Base-by-base conservation (phyloP, 2,113 vertebrate species). In the Fulmarus glacialis region DNA sequence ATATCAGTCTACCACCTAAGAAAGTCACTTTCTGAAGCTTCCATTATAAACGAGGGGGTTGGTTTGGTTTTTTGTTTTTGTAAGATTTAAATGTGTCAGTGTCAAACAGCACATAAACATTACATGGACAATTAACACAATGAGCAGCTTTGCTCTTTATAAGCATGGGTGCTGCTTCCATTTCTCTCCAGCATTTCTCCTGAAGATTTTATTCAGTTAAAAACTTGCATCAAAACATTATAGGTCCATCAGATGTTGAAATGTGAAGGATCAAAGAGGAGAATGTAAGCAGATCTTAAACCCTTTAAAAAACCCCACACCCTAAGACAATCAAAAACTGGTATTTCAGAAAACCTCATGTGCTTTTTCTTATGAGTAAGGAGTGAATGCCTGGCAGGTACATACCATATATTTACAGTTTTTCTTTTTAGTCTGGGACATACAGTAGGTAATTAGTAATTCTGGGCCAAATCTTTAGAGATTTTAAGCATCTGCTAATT, bases 401-500 rank as follows among this genome's bases (percentile, higher is more conserved):
- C n/a, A 23, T 30, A 40, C 23, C 22, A 16, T 52, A 4, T 26
- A 53, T 42, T 63, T 80, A 64, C 34, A 95, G 42, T 19, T 30
- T 85, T 58, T 77, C 77, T 86, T 70, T 62, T 70, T 62, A 36
- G n/a, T 34, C 45, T 78, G 55, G 26, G 50, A 52, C 63, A 36
- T 12, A 55, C 12, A 82, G 15, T 15, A 90, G 15, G 2, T 90
- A 93, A 86, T 80, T 70, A 93, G 55, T 12, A 58, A 81, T 67
- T 91, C 55, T 82, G 23, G 56, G 16, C 52, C 70, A 90, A 95
- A 89, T 52, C 73, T 79, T 82, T 27, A 75, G 73, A 88, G 73
- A 78, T 73, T 86, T 93, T 89, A 80, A 89, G 63, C 27, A 87
- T 71, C 87, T 87, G 38, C n/a, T 95, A 89, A 96, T 89, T 86